Evolutionary conservation across 2,888 invertebrate genomes (phyloP).

Genomic region (Mesorhabditis belari): DNA sequence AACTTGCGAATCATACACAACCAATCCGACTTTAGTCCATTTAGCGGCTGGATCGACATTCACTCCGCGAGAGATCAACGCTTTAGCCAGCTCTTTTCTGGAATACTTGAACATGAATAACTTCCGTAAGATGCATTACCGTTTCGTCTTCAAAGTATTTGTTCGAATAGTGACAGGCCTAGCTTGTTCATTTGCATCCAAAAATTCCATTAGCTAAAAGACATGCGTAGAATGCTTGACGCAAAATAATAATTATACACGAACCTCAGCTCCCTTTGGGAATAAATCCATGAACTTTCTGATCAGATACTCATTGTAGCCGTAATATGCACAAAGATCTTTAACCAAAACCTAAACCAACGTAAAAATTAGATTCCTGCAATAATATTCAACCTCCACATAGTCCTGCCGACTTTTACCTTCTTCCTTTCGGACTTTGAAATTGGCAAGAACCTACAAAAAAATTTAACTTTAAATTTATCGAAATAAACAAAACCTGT

Average conservation of each 20-base stretch:
- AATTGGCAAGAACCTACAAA: slow-evolving; percentile 38
- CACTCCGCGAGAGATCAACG: slow-evolving; percentile 88
- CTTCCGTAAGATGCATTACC: slow-evolving; percentile 7
- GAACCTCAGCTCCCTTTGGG: slow-evolving; percentile 56
- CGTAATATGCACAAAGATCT: slow-evolving; percentile 87
- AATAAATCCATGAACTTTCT: slow-evolving; percentile 82
- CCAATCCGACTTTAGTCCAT: slow-evolving; percentile 96
- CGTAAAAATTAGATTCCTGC: neutral
- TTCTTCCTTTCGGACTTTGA: slow-evolving; percentile 35
- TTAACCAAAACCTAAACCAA: slow-evolving; percentile 62
- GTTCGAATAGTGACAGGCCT: slow-evolving; percentile 90
- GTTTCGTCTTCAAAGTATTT: slow-evolving; percentile 78
- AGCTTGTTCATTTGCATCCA: slow-evolving; percentile 90
- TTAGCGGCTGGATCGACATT: slow-evolving; percentile 96
- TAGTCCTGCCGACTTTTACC: slow-evolving; percentile 35
- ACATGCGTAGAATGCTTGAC: slow-evolving; percentile 12
- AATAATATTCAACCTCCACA: slow-evolving; percentile 15
- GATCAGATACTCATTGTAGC: slow-evolving; percentile 93
- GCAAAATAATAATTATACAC: slow-evolving; percentile 23
- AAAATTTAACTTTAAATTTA: neutral
- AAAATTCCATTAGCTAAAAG: slow-evolving; percentile 71
- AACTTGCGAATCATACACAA: slow-evolving; percentile 89
- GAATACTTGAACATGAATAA: neutral
- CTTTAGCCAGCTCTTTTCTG: slow-evolving; percentile 57
- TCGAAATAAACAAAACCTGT: slow-evolving; percentile 20